A percentile compares a stretch with the other conserved stretches of the same genome.
These are phyloP conservation scores for Cepphus grylle DNA, from an alignment of 2,113 vertebrate species.

Conservation along the genomic window DNA sequence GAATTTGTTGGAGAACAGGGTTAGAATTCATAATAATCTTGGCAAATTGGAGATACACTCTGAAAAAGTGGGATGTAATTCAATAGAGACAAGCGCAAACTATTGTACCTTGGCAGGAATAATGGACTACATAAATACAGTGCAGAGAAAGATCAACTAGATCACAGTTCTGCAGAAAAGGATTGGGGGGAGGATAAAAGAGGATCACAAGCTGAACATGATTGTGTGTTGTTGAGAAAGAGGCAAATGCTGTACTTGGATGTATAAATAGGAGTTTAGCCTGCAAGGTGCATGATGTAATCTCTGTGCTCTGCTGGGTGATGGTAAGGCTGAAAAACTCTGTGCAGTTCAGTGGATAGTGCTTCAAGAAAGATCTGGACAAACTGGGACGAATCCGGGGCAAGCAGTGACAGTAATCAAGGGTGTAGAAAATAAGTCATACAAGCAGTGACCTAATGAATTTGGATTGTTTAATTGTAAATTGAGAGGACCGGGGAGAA, in stretches of 20 bases:
- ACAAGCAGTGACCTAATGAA: background rate
- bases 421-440: background rate
- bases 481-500: background rate
- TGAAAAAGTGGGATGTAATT: conserved; percentile 31
- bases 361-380: background rate
- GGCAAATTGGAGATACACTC: background rate
- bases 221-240: conserved; percentile 33
- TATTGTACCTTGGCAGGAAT: conserved; percentile 16
- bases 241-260: conserved; percentile 26
- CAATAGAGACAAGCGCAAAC: conserved; percentile 12
- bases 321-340: background rate
- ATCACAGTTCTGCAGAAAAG: conserved; percentile 24
- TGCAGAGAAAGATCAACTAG: conserved; percentile 43
- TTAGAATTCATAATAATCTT: conserved; percentile 24
- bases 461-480: background rate
- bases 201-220: conserved; percentile 30
- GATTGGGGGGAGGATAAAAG: conserved; percentile 14
- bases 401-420: background rate
- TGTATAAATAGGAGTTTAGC: conserved; percentile 56
- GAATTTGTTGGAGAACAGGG: background rate
- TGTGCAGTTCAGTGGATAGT: background rate
- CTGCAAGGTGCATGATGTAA: conserved; percentile 49
- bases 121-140: conserved; percentile 18
- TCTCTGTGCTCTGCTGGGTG: conserved; percentile 5
- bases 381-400: background rate